Percentiles rank a stretch among this genome's conserved stretches.
These are phyloP conservation scores for Erpetoichthys calabaricus DNA, from an alignment of 2,797 vertebrate genomes.

Conservation along the genomic window DNA sequence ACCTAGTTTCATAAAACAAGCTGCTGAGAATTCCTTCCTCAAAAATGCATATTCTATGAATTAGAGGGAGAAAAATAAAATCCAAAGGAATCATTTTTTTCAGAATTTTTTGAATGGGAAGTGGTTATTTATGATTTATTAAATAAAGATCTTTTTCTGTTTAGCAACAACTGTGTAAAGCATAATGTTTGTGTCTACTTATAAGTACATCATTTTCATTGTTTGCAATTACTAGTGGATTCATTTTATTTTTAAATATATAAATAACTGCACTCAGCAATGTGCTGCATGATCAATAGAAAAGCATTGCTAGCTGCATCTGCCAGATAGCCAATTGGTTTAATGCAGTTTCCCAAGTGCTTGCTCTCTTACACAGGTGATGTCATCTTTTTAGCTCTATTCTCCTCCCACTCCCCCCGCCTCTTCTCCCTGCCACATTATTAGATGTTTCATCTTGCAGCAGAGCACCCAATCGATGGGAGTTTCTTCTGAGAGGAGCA, in stretches of 20 bases:
- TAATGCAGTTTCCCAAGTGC: conserved; percentile 75
- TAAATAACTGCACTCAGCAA: conserved; percentile 29
- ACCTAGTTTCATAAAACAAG: no score
- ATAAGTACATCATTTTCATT: conserved; percentile 16
- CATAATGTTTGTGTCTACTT: not conserved
- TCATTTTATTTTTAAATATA: conserved; percentile 27
- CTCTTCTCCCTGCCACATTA: conserved; percentile 60
- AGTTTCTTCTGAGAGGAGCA: conserved; percentile 65
- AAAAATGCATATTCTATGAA: no score
- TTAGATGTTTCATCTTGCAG: conserved; percentile 79
- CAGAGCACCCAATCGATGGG: conserved; percentile 71
- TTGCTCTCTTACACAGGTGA: conserved; percentile 70
- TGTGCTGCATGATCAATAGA: conserved; percentile 55
- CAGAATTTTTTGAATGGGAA: no score
- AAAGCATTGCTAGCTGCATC: conserved; percentile 65
- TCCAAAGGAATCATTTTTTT: no score
- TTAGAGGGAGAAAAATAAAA: no score
- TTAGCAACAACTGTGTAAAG: no score
- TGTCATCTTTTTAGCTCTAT: conserved; percentile 94
- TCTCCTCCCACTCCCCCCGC: conserved; percentile 66
- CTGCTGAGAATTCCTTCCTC: no score
- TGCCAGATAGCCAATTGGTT: conserved; percentile 75
- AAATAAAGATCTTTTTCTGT: no score
- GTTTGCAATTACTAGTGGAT: conserved; percentile 20
- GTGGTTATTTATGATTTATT: no score